Conservation (phyloP, 1,140 invertebrate genomes). For the Drosophila bocqueti region DNA sequence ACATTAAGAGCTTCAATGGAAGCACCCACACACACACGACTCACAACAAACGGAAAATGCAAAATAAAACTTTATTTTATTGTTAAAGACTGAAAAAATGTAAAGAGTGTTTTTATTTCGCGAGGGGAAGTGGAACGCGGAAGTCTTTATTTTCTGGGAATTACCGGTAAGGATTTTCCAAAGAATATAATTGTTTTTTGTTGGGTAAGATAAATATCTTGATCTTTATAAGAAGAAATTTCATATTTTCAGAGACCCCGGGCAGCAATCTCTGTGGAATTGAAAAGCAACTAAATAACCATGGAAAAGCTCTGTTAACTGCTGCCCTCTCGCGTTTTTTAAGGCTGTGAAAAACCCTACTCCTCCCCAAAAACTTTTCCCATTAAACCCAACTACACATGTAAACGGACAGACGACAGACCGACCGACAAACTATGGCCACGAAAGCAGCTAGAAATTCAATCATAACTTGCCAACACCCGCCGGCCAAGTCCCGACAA, state of each 20-base stretch:
- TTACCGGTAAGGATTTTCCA: not conserved
- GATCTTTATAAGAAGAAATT: not conserved
- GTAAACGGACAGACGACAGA: slow-evolving; percentile 1
- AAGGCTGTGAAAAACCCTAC: slow-evolving; percentile 1
- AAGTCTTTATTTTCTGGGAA: not conserved
- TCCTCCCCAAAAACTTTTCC: slow-evolving; percentile 58
- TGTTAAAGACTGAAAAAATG: slow-evolving; percentile 76
- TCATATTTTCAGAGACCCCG: not conserved
- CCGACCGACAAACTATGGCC: slow-evolving; percentile 41
- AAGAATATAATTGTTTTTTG: not conserved
- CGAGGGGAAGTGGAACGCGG: too few species aligned
- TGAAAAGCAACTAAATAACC: slow-evolving; percentile 1
- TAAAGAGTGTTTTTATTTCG: slow-evolving; percentile 21
- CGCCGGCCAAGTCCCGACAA: slow-evolving; percentile 21
- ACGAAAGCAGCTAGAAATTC: slow-evolving; percentile 74
- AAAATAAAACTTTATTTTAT: slow-evolving; percentile 80
- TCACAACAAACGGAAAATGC: slow-evolving; percentile 54
- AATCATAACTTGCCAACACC: slow-evolving; percentile 76
- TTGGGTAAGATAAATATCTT: not conserved
- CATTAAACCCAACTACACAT: slow-evolving; percentile 57
- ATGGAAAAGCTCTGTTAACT: not conserved
- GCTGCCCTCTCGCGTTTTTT: slow-evolving; percentile 1
- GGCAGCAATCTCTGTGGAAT: not conserved
- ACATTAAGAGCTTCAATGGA: slow-evolving; percentile 12
- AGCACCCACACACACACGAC: slow-evolving; percentile 28